Evolutionary conservation across 1,140 invertebrate genomes (phyloP).

Genomic region (Aphidius ervi): DNA sequence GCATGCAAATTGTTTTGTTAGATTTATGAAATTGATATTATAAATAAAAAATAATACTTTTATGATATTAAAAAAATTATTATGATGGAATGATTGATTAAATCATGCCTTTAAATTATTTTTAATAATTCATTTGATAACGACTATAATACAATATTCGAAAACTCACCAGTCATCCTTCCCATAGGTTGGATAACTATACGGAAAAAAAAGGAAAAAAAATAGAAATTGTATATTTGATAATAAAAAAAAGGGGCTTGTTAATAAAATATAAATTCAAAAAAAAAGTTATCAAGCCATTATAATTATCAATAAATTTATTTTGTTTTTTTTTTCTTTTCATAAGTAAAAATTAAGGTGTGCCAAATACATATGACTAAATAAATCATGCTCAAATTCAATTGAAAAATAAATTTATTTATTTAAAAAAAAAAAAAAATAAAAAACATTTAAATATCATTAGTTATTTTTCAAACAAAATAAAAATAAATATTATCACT

Average conservation of each 20-base stretch:
- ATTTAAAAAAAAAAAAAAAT: slow-evolving; percentile 13
- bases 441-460: slow-evolving; percentile 19
- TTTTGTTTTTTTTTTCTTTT: too few species aligned
- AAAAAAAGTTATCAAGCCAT: slow-evolving; percentile 8
- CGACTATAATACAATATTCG: slow-evolving; percentile 45
- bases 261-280: slow-evolving; percentile 14
- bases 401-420: slow-evolving; percentile 16
- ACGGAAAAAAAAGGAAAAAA: slow-evolving; percentile 45
- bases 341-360: not conserved
- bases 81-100: not conserved
- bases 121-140: slow-evolving; percentile 13
- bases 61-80: not conserved
- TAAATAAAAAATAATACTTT: too few species aligned
- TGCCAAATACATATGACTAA: slow-evolving; percentile 4
- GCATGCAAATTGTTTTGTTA: too few species aligned
- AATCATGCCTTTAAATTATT: not conserved
- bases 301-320: not conserved
- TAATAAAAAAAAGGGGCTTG: slow-evolving; percentile 15
- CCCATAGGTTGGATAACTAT: slow-evolving; percentile 60
- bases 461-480: not conserved
- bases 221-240: slow-evolving; percentile 43
- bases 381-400: slow-evolving; percentile 6
- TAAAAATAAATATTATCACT: slow-evolving; percentile 21
- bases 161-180: slow-evolving; percentile 61
- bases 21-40: too few species aligned